Base-by-base conservation (phyloP, 2,113 vertebrate species). In the Heterotis niloticus region DNA sequence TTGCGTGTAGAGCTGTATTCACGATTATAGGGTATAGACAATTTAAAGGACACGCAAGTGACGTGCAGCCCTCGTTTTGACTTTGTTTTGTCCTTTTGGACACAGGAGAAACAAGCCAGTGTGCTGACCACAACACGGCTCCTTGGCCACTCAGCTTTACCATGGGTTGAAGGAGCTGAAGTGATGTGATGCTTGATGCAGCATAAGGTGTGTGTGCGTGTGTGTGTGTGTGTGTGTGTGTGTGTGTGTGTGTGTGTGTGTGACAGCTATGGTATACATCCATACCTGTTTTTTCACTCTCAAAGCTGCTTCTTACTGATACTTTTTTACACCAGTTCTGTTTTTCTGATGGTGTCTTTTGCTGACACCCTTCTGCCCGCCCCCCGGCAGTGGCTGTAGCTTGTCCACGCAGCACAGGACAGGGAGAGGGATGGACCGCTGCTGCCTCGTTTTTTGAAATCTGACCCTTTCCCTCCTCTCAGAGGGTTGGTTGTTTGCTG, bases 391-490 rank as follows among this genome's bases (percentile, higher is more conserved):
- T 57, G 23, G 57, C 56, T 57, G 23, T 74, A 26, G 23, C 71
- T 14, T 24, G 26, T 75, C 18, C 29, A 24, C 79, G 76, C 44
- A 77, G 82, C 51, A 77, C 78, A 90, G 75, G 84, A 90, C 79
- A 57, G 82, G 83, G 77, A 81, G 60, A 68, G 78, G 80, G 60
- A 78, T n/a, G n/a, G n/a, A n/a, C n/a, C n/a, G n/a, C 34, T 72
- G 28, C 57, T 56, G 60, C 77, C 67, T 20, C n/a, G 51, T 23
- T 66, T n/a, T 79, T 75, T 79, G 78, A 79, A 79, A 74, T 24
- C 78, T 67, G 78, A 79, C 62, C 57, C 70, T 66, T 64, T 65
- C 62, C 54, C 51, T 29, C 20, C 24, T 24, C 67, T 16, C n/a
- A 52, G 17, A 12, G 54, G 34, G 77, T n/a, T 29, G 77, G 76